Base-by-base conservation (phyloP, 2,797 vertebrate genomes). In the Sarcoramphus papa region DNA sequence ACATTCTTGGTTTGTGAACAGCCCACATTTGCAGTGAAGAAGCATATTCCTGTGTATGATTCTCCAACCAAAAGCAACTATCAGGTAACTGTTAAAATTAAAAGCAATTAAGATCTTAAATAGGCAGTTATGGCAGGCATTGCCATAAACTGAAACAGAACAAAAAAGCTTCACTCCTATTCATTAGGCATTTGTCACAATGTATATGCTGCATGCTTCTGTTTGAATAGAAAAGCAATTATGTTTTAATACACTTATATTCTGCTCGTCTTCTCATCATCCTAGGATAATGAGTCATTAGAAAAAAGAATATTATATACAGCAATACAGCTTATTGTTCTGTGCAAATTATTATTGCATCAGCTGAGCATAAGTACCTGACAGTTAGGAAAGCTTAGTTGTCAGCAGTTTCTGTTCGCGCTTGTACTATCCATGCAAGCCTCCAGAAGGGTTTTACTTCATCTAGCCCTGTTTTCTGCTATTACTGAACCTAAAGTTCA, bases 181-280 rank as follows among this genome's bases (percentile, higher is more conserved):
- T 95, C 85, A 77, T 84, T 76, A 91, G 92, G 56, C 72, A 56
- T 94, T 96, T 96, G 85, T 88, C 97, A 95, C 43, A 81, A 82
- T 33, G 19, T 86, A 48, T 33, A 80, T 0, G 0, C 30, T 73
- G 30, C 54, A 30, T 35, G 87, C 87, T 94, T 95, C 95, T 92
- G 81, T 96, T 92, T 95, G 92, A 97, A 81, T 35, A 97, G 95
- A 95, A 93, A 97, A 96, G 84, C 95, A 95, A 97, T 97, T 95
- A 95, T 78, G 87, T 83, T 97, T 96, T 95, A 97, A 97, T 95
- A 95, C 88, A 91, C 75, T 97, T 91, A 95, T 74, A 85, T 83
- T 96, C 94, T 72, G 47, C 93, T 96, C 95, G 93, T 96, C 92
- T 95, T 79, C 87, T 93, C 88, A 90, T 95, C 91, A 54, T 88